Evolutionary conservation across 2,888 invertebrate species (phyloP).

Genomic region (Rotaria magnacalcarata): DNA sequence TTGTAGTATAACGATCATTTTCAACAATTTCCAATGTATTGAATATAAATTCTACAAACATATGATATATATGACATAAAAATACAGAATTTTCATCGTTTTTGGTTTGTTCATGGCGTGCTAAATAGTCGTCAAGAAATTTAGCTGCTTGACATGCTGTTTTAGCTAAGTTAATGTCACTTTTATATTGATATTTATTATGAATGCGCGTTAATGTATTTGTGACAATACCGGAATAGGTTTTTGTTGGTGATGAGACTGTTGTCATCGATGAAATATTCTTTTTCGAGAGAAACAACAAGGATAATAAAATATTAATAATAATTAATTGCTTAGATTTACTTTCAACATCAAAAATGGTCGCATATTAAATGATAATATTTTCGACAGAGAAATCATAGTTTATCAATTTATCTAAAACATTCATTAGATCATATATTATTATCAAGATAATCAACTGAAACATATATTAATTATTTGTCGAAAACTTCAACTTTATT

Average conservation of each 20-base stretch:
- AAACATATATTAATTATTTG: too few relatives aligned
- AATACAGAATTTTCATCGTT: background rate
- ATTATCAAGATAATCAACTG: too few relatives aligned
- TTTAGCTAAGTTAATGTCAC: background rate
- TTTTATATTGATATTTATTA: background rate
- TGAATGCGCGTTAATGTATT: background rate
- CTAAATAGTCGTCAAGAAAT: background rate
- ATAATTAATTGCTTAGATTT: too few relatives aligned
- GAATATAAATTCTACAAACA: background rate
- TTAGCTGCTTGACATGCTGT: background rate
- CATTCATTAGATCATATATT: too few relatives aligned
- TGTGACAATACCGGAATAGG: background rate
- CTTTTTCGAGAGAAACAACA: background rate
- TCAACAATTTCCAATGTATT: background rate
- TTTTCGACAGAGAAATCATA: too few relatives aligned
- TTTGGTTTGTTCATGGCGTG: background rate
- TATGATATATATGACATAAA: constrained; percentile 7
- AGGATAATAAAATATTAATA: too few relatives aligned
- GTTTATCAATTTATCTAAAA: too few relatives aligned
- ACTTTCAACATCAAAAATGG: too few relatives aligned
- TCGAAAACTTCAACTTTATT: too few relatives aligned
- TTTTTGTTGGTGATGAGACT: background rate
- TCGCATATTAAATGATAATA: too few relatives aligned
- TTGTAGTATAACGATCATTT: background rate
- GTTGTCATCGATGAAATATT: background rate